Conservation (phyloP, 1,140 invertebrate genomes). For the Drosophila mojavensis region DNA sequence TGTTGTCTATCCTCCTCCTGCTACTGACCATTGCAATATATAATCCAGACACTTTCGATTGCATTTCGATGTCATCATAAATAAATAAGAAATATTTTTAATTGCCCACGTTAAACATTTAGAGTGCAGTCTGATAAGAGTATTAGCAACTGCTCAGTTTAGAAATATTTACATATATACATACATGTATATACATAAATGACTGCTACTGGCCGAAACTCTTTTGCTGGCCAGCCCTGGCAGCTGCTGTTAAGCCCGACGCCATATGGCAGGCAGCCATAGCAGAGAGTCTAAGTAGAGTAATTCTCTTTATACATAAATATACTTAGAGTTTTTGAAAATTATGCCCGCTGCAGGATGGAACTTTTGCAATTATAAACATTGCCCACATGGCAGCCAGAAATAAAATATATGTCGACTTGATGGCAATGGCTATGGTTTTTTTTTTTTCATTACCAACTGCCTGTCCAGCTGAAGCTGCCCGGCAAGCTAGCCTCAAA, state of each 20-base stretch:
- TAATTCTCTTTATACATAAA: constrained; percentile 16
- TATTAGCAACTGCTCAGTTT: too few relatives aligned
- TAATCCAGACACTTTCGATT: too few relatives aligned
- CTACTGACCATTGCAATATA: too few relatives aligned
- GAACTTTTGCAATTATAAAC: constrained; percentile 76
- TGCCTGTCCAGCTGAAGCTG: constrained; percentile 11
- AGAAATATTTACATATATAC: too few relatives aligned
- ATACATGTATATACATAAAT: background rate
- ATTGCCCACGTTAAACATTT: too few relatives aligned
- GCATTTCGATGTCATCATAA: too few relatives aligned
- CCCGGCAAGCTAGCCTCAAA: constrained; percentile 33
- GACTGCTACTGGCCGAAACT: background rate
- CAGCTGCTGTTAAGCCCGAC: constrained; percentile 41
- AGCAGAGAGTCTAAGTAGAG: background rate
- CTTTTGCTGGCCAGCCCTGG: constrained; percentile 38
- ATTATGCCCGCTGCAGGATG: constrained; percentile 51
- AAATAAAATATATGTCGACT: constrained; percentile 56
- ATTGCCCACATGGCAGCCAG: constrained; percentile 59
- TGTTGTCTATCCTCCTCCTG: too few relatives aligned
- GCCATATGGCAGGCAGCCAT: background rate
- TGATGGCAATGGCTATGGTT: constrained; percentile 57
- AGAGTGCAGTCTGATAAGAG: too few relatives aligned
- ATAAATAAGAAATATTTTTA: too few relatives aligned
- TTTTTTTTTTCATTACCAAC: constrained; percentile 29
- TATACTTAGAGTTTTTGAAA: constrained; percentile 21